Evolutionary conservation across 2,888 invertebrate species (phyloP), one percentile per base, ranked within the genome.

Genomic region (Drosophila mayaguana): DNA sequence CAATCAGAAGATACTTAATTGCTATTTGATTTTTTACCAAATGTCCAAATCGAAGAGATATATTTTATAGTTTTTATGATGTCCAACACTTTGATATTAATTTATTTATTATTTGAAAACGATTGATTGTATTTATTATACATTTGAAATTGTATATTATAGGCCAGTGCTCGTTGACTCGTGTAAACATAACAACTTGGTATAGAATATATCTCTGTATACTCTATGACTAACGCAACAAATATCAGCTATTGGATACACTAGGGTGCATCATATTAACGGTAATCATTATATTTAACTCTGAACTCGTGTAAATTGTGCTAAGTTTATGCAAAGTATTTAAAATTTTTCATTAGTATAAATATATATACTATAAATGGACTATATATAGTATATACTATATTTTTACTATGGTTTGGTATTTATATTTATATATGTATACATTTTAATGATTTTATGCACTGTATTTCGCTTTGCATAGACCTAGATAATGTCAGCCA

Each of bases 251-350:
- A 32, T 32, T 32, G 60, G 2, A 32, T 2, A 16, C 25, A 59
- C 14, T 38, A 25, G 14, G 46, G 18, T 28, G 5, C 12, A 46
- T 16, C 7, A 16, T 38, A 38, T 36, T 36, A 14, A 36, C 14
- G 6, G 8, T 34, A 61, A 1, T 8, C 25, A 1, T 8, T 25
- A 18, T 25, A 18, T n/a, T 42, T 22, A 22, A 50, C 14, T 45
- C 11, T 12, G 16, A 56, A 60, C 74, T 69, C 57, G 69, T 63
- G 74, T 69, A 61, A 45, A 53, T 38, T 43, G 36, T 34, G 46
- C 68, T 63, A 48, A 32, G 68, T 74, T 73, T 63, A 61, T 68
- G 60, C 61, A 48, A 36, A 32, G 36, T 20, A 14, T 22, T 45
- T 12, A 22, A 32, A 9, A 34, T 1, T 20, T 9, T 14, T 5